Evolutionary conservation across 2,797 vertebrate genomes (phyloP).

Genomic region (Tarsius wallacei): DNA sequence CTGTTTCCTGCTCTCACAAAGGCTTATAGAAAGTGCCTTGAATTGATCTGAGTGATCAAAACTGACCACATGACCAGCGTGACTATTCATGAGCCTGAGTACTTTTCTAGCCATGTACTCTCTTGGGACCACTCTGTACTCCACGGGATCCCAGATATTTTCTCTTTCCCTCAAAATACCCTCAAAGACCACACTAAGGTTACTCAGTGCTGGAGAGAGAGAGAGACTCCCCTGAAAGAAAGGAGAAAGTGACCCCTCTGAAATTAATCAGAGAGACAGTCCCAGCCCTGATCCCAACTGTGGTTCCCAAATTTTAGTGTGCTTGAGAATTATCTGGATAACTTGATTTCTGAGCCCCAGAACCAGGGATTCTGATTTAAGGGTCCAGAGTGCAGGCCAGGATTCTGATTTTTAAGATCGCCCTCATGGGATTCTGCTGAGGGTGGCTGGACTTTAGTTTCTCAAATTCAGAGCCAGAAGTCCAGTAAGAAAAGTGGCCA

Average conservation of each 20-base stretch:
- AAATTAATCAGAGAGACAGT: neutral
- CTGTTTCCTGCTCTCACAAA: constrained; percentile 77
- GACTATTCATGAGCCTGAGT: constrained; percentile 83
- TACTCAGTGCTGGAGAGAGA: neutral
- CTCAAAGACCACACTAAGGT: neutral
- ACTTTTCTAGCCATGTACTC: constrained; percentile 18
- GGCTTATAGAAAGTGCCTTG: constrained; percentile 77
- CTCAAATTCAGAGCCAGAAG: neutral
- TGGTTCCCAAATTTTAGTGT: neutral
- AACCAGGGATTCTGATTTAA: neutral
- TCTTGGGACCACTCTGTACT: constrained; percentile 62
- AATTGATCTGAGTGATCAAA: constrained; percentile 86
- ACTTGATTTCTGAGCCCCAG: neutral
- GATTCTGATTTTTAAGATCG: neutral
- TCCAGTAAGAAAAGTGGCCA: neutral
- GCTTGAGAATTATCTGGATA: neutral
- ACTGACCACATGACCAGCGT: constrained; percentile 80
- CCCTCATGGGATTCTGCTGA: neutral
- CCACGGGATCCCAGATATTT: constrained; percentile 33
- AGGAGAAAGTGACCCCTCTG: rapidly evolving
- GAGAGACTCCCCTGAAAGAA: neutral
- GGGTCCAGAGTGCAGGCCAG: neutral
- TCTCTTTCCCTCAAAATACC: neutral
- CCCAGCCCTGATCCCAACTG: neutral
- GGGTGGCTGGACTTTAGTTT: neutral